phyloP scores from a whole-genome alignment of 35 echinoderm and acorn worm genomes.

The Ophioderma brevispina region DNA sequence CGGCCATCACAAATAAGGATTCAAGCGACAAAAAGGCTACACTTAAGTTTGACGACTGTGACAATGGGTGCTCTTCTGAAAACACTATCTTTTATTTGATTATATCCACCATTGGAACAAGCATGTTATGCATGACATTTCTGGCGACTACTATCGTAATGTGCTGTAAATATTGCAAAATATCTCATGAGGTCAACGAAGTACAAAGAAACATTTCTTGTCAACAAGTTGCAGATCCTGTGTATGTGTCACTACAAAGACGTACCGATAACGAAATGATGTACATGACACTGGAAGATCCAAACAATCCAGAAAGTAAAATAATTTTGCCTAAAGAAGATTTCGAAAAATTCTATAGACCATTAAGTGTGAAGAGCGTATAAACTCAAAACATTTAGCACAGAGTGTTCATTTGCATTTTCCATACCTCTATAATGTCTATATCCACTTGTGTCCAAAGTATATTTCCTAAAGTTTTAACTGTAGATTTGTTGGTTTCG shows the following conservation, averaged over 20 bases:
- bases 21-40: not conserved
- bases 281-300: not conserved
- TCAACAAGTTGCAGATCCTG: not conserved
- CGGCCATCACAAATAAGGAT: not conserved
- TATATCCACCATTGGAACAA: not conserved
- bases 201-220: not conserved
- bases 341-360: not conserved
- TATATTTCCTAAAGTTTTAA: no score
- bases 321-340: not conserved
- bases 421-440: no score
- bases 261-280: not conserved
- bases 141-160: not conserved
- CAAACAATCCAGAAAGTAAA: not conserved
- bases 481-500: no score
- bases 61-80: not conserved
- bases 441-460: no score
- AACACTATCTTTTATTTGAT: not conserved
- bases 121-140: not conserved
- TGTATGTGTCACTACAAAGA: not conserved
- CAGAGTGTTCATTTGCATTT: no score
- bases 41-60: not conserved
- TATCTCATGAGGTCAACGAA: not conserved
- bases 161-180: not conserved
- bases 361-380: not conserved
- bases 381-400: no score